These are phyloP conservation scores for Phyllostomus hastatus DNA, from an alignment of 2,113 vertebrate genomes.

Conservation along the genomic window DNA sequence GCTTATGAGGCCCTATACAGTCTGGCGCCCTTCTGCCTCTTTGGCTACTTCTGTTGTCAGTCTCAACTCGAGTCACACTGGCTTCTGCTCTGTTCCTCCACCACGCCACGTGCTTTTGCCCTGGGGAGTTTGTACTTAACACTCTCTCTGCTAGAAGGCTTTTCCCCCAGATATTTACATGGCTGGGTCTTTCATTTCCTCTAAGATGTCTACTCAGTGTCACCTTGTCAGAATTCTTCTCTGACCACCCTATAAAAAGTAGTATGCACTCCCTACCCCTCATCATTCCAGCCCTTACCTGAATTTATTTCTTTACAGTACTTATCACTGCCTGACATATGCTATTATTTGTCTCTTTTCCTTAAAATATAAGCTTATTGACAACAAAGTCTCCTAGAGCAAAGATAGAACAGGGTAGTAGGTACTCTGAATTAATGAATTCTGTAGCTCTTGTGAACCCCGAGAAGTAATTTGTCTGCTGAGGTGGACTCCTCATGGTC, in stretches of 20 bases:
- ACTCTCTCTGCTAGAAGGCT: background rate
- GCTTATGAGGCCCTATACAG: background rate
- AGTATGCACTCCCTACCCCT: background rate
- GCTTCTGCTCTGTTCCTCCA: background rate
- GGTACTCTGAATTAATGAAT: background rate
- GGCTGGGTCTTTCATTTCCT: background rate
- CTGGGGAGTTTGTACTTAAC: constrained; percentile 17
- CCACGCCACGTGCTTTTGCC: background rate
- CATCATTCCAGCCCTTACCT: background rate
- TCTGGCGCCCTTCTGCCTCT: background rate
- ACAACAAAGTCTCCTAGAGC: background rate
- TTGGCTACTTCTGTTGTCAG: background rate
- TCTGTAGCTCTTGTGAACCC: background rate
- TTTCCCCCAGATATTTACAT: background rate
- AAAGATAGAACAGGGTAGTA: background rate
- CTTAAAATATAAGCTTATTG: background rate
- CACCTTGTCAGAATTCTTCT: background rate
- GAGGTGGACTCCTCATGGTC: background rate
- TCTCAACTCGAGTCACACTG: background rate
- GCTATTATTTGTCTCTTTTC: background rate
- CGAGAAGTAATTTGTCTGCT: background rate
- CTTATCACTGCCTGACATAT: background rate
- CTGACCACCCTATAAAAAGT: background rate
- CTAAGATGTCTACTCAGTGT: background rate
- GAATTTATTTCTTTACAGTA: background rate